Evolutionary conservation across 2,797 vertebrate species (phyloP).

Genomic region (Telmatherina bonti): DNA sequence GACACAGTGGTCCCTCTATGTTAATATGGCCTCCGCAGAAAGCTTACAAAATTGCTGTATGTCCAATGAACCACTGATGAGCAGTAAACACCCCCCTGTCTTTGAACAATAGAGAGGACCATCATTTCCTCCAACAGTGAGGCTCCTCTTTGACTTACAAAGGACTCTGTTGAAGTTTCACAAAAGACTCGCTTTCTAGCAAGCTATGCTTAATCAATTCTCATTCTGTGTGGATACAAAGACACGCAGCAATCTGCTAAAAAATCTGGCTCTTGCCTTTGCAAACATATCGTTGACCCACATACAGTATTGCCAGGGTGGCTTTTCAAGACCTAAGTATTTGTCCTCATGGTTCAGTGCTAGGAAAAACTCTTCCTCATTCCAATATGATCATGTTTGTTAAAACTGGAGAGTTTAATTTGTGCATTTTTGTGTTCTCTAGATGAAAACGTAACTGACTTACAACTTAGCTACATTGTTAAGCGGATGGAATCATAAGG

Average conservation of each 20-base stretch:
- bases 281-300: constrained; percentile 64
- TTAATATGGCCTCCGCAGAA: constrained; percentile 52
- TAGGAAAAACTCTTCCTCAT: constrained; percentile 9
- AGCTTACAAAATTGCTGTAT: constrained; percentile 37
- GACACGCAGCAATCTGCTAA: constrained; percentile 66
- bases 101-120: constrained; percentile 58
- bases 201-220: constrained; percentile 35
- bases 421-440: constrained; percentile 9
- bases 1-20: constrained; percentile 50
- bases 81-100: constrained; percentile 18
- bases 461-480: constrained; percentile 15
- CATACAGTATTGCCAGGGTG: constrained; percentile 53
- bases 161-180: constrained; percentile 46
- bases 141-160: constrained; percentile 59
- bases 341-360: constrained; percentile 29
- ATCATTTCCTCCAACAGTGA: constrained; percentile 52
- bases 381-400: constrained; percentile 7
- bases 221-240: constrained; percentile 51
- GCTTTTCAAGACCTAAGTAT: constrained; percentile 29
- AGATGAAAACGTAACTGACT: constrained; percentile 19
- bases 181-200: constrained; percentile 44
- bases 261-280: constrained; percentile 58
- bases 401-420: neutral
- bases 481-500: constrained; percentile 8
- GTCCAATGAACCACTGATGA: constrained; percentile 56